phyloP scores from a whole-genome alignment of 2,888 invertebrate genomes.

The Leptura quadrifasciata region DNA sequence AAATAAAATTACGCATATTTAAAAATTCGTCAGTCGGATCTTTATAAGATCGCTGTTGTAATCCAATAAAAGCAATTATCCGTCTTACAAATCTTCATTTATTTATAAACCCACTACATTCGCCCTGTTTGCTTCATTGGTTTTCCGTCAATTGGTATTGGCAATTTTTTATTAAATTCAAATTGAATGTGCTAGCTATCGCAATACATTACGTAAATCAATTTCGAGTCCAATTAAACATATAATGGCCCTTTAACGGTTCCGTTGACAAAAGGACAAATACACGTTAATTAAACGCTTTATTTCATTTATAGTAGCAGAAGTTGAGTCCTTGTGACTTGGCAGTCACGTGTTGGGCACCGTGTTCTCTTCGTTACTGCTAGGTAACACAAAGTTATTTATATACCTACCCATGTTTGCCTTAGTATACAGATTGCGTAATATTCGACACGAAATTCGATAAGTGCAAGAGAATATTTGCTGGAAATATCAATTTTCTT shows the following conservation, averaged over 20 bases:
- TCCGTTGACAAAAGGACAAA: constrained; percentile 18
- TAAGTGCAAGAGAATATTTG: background rate
- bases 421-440: background rate
- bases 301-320: background rate
- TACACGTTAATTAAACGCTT: constrained; percentile 22
- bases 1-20: too few species aligned
- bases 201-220: background rate
- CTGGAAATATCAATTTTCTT: background rate
- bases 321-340: constrained; percentile 15
- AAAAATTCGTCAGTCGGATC: too few species aligned
- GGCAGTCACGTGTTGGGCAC: constrained; percentile 2
- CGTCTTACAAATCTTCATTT: too few species aligned
- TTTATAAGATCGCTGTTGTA: too few species aligned
- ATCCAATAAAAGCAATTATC: too few species aligned
- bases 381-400: background rate
- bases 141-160: background rate
- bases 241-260: background rate
- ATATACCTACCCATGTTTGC: background rate
- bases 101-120: background rate
- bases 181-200: background rate
- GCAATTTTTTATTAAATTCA: background rate
- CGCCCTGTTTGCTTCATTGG: background rate
- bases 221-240: background rate
- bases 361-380: constrained; percentile 20
- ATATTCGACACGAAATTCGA: background rate